Percentiles rank a stretch among this genome's conserved stretches.
Conservation (phyloP, 23 tunicate genomes). For the Pegea sp. region DNA sequence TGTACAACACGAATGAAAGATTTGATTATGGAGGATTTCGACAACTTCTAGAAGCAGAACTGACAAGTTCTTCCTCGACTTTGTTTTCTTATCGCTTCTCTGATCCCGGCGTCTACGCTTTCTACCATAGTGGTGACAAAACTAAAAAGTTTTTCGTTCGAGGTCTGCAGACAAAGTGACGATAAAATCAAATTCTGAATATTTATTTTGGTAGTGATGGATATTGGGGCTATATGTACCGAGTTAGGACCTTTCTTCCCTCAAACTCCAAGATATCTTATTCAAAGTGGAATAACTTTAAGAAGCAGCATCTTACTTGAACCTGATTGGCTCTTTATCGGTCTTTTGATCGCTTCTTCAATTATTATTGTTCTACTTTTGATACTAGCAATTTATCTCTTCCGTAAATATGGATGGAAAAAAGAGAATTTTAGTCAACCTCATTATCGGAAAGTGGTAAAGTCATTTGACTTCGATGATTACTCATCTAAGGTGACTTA, state of each 20-base stretch:
- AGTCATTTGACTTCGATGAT: slow-evolving; percentile 43
- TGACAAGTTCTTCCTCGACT: slow-evolving; percentile 24
- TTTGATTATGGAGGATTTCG: slow-evolving; percentile 95
- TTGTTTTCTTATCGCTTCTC: slow-evolving; percentile 47
- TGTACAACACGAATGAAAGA: slow-evolving; percentile 93
- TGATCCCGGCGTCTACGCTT: slow-evolving; percentile 75
- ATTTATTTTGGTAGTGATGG: slow-evolving; percentile 38
- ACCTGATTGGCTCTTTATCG: slow-evolving; percentile 89
- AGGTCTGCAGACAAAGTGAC: slow-evolving; percentile 14
- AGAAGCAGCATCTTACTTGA: slow-evolving; percentile 53
- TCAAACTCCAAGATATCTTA: slow-evolving; percentile 41
- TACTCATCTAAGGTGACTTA: slow-evolving; percentile 66
- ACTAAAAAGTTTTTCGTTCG: slow-evolving; percentile 39
- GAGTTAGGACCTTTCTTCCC: slow-evolving; percentile 91
- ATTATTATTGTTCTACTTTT: slow-evolving; percentile 40
- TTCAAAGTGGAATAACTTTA: slow-evolving; percentile 40
- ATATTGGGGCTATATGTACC: slow-evolving; percentile 54
- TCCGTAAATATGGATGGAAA: slow-evolving; percentile 90
- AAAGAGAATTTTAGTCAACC: slow-evolving; percentile 26
- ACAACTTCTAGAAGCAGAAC: slow-evolving; percentile 17
- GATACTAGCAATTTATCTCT: slow-evolving; percentile 40
- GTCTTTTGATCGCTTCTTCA: slow-evolving; percentile 38
- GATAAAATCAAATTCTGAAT: neutral
- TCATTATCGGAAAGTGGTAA: slow-evolving; percentile 38
- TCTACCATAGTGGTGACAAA: slow-evolving; percentile 21